Evolutionary conservation across 1,140 invertebrate genomes (phyloP).

Genomic region (Papilio glaucus): DNA sequence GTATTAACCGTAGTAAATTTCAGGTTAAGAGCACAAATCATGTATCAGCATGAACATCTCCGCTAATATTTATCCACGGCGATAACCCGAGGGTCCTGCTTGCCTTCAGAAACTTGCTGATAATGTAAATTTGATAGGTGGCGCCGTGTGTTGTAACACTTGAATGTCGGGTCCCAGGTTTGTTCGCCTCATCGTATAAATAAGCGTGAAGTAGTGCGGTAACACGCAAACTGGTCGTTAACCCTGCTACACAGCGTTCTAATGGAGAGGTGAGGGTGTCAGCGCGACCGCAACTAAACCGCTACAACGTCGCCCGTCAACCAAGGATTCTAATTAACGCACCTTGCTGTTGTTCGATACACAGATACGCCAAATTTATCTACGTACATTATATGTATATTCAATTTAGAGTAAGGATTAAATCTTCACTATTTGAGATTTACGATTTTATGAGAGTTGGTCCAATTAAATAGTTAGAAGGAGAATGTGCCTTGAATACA

Average conservation of each 20-base stretch:
- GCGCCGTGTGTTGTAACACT: conserved; percentile 64
- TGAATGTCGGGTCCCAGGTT: conserved; percentile 66
- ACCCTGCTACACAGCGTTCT: conserved; percentile 69
- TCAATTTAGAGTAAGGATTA: background rate
- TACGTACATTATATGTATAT: conserved; percentile 13
- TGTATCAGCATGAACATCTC: conserved; percentile 28
- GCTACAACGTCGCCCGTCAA: conserved; percentile 49
- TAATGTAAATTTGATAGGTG: conserved; percentile 78
- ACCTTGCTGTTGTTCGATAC: conserved; percentile 38
- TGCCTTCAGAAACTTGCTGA: conserved; percentile 50
- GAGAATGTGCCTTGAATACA: too few relatives aligned
- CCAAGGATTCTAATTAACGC: conserved; percentile 51
- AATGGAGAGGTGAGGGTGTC: conserved; percentile 73
- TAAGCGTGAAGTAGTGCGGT: conserved; percentile 72
- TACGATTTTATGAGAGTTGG: too few relatives aligned
- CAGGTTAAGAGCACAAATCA: conserved; percentile 4
- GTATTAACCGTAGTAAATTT: background rate
- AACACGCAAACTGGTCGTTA: conserved; percentile 79
- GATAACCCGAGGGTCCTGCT: conserved; percentile 28
- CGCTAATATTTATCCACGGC: conserved; percentile 29
- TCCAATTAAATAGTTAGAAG: too few relatives aligned
- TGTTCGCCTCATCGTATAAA: conserved; percentile 75
- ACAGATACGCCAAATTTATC: conserved; percentile 30
- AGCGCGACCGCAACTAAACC: conserved; percentile 64
- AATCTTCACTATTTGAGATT: background rate